These are phyloP conservation scores for Euthynnus affinis DNA, from an alignment of 2,797 vertebrate species.

Conservation along the genomic window DNA sequence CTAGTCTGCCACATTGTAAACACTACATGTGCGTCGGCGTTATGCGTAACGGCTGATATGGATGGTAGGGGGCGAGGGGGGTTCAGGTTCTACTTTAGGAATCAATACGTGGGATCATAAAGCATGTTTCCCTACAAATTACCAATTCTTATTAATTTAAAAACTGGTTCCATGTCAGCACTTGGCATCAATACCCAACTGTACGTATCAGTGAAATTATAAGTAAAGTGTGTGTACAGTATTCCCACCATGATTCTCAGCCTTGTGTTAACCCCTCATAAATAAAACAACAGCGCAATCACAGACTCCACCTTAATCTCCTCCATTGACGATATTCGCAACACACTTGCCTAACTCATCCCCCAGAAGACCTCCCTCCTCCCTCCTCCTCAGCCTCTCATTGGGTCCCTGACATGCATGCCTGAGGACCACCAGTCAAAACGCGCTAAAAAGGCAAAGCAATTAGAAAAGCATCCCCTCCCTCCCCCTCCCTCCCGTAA, in stretches of 20 bases:
- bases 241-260: constrained; percentile 52
- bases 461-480: constrained; percentile 78
- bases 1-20: constrained; percentile 13
- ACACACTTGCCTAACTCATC: constrained; percentile 51
- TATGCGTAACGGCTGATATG: background rate
- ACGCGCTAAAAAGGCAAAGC: constrained; percentile 72
- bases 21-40: background rate
- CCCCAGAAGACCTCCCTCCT: constrained; percentile 50
- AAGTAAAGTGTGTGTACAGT: constrained; percentile 27
- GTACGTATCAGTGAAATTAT: constrained; percentile 25
- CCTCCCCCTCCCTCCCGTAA: constrained; percentile 55
- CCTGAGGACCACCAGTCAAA: constrained; percentile 55
- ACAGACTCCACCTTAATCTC: constrained; percentile 56
- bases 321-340: constrained; percentile 60
- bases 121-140: constrained; percentile 37
- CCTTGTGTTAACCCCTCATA: constrained; percentile 69
- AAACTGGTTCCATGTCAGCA: constrained; percentile 20
- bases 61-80: background rate
- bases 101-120: constrained; percentile 50
- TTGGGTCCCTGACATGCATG: constrained; percentile 29
- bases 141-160: constrained; percentile 33
- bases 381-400: constrained; percentile 42
- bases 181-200: constrained; percentile 27
- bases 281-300: constrained; percentile 72
- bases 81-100: constrained; percentile 16